phyloP scores from a whole-genome alignment of 2,797 vertebrate genomes.

The Mus caroli region DNA sequence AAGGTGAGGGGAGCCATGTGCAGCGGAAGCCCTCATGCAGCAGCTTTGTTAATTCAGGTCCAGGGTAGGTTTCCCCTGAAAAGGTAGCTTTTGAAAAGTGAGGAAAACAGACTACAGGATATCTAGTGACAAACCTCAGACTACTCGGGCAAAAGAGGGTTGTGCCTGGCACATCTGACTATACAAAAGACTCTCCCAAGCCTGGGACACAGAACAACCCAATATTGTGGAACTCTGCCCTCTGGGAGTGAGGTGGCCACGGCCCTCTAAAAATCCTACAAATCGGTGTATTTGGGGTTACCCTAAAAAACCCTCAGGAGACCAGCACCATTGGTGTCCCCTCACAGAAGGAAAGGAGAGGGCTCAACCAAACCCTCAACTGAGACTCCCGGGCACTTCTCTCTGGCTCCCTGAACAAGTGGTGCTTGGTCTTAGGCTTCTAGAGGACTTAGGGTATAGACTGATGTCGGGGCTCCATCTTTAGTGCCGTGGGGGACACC shows the following conservation, averaged over 20 bases:
- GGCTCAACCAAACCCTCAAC: neutral
- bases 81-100: neutral
- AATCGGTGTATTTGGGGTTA: neutral
- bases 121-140: neutral
- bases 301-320: neutral
- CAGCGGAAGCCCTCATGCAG: fast-evolving
- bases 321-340: neutral
- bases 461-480: neutral
- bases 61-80: neutral
- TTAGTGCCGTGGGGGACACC: neutral
- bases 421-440: neutral
- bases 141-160: neutral
- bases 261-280: neutral
- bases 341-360: neutral
- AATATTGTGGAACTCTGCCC: neutral
- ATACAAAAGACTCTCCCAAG: fast-evolving
- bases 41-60: neutral
- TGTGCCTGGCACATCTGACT: too few relatives aligned
- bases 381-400: too few relatives aligned
- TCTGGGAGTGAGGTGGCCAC: neutral
- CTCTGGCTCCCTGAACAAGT: neutral
- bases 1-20: neutral
- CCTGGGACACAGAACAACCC: neutral
- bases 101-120: neutral
- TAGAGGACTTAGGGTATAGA: too few relatives aligned